Conservation (phyloP, 2,888 invertebrate genomes). For the Eretmocerus hayati region DNA sequence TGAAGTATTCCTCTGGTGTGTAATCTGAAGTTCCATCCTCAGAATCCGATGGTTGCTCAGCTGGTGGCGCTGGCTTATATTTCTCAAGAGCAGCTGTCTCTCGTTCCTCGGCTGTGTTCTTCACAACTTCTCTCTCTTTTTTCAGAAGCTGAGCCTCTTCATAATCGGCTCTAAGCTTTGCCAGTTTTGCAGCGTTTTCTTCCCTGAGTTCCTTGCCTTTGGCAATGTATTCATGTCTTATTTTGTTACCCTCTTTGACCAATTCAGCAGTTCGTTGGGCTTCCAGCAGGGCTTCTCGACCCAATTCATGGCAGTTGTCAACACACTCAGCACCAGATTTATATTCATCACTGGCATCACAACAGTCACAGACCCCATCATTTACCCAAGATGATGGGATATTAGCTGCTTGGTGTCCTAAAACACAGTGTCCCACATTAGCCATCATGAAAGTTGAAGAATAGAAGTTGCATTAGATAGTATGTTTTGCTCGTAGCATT, state of each 20-base stretch:
- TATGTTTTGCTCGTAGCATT: no score
- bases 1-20: conserved; percentile 70
- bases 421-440: conserved; percentile 2
- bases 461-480: no score
- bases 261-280: conserved; percentile 68
- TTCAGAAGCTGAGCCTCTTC: conserved; percentile 73
- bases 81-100: conserved; percentile 71
- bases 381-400: conserved; percentile 86
- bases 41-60: conserved; percentile 40
- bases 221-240: conserved; percentile 63
- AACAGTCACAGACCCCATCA: conserved; percentile 93
- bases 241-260: conserved; percentile 69
- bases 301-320: conserved; percentile 76
- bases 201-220: conserved; percentile 64
- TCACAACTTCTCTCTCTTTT: conserved; percentile 67
- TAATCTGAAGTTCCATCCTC: conserved; percentile 54
- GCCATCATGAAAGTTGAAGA: no score
- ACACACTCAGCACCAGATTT: conserved; percentile 56
- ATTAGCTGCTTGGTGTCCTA: conserved; percentile 67
- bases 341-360: conserved; percentile 86
- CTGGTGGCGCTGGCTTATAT: conserved; percentile 59
- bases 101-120: conserved; percentile 63
- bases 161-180: conserved; percentile 64
- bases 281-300: conserved; percentile 65
- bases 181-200: conserved; percentile 64